These are phyloP conservation scores for Channa argus DNA, from an alignment of 2,113 vertebrate species.

Conservation along the genomic window DNA sequence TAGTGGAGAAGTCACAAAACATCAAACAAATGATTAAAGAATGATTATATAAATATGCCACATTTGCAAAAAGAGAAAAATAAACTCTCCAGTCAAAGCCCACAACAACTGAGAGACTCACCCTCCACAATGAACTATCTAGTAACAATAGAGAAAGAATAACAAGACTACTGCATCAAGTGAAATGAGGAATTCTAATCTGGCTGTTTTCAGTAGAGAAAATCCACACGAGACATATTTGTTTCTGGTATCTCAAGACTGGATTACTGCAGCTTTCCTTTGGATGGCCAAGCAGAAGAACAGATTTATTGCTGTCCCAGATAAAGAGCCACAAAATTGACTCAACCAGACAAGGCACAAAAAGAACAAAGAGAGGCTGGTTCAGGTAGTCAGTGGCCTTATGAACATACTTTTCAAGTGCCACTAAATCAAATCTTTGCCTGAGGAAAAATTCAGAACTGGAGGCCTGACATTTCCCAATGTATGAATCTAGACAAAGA, in stretches of 20 bases:
- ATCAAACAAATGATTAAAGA: neutral
- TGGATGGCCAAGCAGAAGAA: neutral
- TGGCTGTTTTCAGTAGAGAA: constrained; percentile 6
- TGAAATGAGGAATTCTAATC: neutral
- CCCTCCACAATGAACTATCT: no score
- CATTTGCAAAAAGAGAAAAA: neutral
- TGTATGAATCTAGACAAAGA: neutral
- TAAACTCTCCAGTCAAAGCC: no score
- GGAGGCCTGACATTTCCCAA: no score
- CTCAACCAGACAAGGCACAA: neutral
- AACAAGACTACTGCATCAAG: neutral
- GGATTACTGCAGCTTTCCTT: constrained; percentile 58
- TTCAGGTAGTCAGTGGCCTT: neutral
- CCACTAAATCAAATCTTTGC: constrained; percentile 20
- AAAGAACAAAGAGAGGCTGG: neutral
- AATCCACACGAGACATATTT: constrained; percentile 21
- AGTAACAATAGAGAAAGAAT: neutral
- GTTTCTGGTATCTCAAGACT: constrained; percentile 34
- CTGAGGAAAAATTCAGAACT: neutral
- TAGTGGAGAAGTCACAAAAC: constrained; percentile 51
- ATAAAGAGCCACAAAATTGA: constrained; percentile 13
- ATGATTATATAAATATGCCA: neutral
- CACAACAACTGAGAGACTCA: no score
- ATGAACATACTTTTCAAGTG: constrained; percentile 4
- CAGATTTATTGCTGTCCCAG: constrained; percentile 40